Percentiles rank a stretch among this genome's conserved stretches.
Evolutionary conservation across 2,888 invertebrate species (phyloP).

Genomic region (Tineola bisselliella): DNA sequence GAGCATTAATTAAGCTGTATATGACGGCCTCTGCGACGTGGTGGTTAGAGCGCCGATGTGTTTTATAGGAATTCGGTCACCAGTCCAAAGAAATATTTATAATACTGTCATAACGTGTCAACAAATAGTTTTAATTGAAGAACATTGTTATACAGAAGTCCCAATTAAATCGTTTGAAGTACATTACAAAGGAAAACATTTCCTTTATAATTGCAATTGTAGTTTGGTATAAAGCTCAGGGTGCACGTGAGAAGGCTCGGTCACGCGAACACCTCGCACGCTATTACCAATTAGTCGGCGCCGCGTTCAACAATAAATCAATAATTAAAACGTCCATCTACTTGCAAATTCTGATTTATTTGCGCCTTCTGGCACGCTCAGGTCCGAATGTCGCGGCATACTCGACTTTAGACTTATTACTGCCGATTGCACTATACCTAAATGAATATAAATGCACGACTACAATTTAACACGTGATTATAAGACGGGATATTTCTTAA

Average conservation of each 20-base stretch:
- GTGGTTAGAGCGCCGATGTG: too few relatives aligned
- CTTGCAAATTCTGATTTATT: slow-evolving; percentile 64
- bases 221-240: slow-evolving; percentile 34
- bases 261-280: slow-evolving; percentile 49
- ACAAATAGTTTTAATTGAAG: not conserved
- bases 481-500: too few relatives aligned
- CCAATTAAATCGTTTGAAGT: not conserved
- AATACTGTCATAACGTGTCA: too few relatives aligned
- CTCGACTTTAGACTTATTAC: slow-evolving; percentile 27
- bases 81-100: too few relatives aligned
- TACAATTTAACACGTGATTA: slow-evolving; percentile 19
- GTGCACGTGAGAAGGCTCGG: slow-evolving; percentile 20
- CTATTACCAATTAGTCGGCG: slow-evolving; percentile 59
- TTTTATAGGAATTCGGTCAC: too few relatives aligned
- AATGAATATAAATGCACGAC: slow-evolving; percentile 16
- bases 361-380: slow-evolving; percentile 44
- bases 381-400: slow-evolving; percentile 32
- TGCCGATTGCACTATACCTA: slow-evolving; percentile 32
- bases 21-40: too few relatives aligned
- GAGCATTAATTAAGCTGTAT: too few relatives aligned
- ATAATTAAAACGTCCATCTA: slow-evolving; percentile 65
- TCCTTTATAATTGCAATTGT: slow-evolving; percentile 21
- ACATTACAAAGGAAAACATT: not conserved
- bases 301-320: slow-evolving; percentile 57
- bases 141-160: not conserved